These are phyloP conservation scores for Muntiacus reevesi DNA, from an alignment of 2,113 vertebrate genomes.

Conservation along the genomic window DNA sequence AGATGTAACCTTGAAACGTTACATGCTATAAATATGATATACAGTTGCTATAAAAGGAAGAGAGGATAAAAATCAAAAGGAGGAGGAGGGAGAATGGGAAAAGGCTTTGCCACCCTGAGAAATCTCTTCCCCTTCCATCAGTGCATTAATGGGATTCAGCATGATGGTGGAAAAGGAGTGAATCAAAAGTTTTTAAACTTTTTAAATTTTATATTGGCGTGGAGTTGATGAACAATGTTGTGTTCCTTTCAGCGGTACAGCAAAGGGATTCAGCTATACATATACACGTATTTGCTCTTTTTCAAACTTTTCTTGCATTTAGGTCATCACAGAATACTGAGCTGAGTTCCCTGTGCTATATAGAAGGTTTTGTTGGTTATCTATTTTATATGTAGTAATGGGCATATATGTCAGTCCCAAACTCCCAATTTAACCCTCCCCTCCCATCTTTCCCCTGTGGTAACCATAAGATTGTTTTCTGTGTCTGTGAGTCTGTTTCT, in stretches of 20 bases:
- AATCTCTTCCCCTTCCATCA: fast-evolving
- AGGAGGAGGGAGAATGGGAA: neutral
- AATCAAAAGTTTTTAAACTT: fast-evolving
- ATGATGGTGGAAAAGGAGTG: fast-evolving
- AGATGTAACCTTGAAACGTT: neutral
- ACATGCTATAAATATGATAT: neutral
- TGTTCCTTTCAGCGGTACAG: neutral
- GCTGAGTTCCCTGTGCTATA: neutral
- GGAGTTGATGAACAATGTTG: neutral
- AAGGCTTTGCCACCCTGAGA: neutral
- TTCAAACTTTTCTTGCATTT: neutral
- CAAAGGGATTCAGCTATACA: neutral
- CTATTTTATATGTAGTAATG: neutral
- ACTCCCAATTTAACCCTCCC: neutral
- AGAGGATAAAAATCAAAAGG: neutral
- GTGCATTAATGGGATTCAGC: fast-evolving
- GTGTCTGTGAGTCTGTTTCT: neutral
- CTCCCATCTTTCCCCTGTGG: neutral
- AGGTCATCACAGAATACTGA: neutral
- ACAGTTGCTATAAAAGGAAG: neutral
- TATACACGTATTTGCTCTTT: neutral
- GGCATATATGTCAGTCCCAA: neutral
- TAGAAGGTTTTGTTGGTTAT: neutral
- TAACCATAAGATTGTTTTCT: neutral
- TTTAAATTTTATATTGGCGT: neutral